phyloP scores from a whole-genome alignment of 2,888 invertebrate genomes.

The Perizoma flavofasciatum region DNA sequence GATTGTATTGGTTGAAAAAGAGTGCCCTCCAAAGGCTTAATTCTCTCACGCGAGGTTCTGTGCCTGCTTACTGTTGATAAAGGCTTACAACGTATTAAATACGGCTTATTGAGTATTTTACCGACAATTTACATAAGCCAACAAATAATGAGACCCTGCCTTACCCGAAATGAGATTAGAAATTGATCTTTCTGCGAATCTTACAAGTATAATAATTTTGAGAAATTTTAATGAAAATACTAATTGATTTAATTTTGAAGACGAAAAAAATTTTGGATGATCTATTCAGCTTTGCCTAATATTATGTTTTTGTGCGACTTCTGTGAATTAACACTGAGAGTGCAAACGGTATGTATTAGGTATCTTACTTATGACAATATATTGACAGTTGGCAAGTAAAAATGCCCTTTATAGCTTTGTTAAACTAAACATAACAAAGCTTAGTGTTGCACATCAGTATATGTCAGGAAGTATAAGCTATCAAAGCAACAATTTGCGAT shows the following conservation, averaged over 20 bases:
- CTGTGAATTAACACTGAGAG: too few relatives aligned
- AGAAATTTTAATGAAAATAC: constrained; percentile 18
- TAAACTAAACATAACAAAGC: too few relatives aligned
- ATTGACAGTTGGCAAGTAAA: too few relatives aligned
- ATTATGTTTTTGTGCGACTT: too few relatives aligned
- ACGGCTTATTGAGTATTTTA: constrained; percentile 69
- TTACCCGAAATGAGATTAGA: constrained; percentile 51
- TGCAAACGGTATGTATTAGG: too few relatives aligned
- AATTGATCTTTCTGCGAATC: constrained; percentile 41
- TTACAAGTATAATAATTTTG: constrained; percentile 19
- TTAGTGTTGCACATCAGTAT: background rate
- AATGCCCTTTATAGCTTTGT: too few relatives aligned
- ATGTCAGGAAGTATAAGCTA: too few relatives aligned
- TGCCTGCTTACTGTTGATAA: constrained; percentile 69
- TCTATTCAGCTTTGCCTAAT: too few relatives aligned
- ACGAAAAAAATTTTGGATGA: too few relatives aligned
- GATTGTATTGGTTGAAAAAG: background rate
- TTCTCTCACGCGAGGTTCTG: constrained; percentile 41
- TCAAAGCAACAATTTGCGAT: constrained; percentile 19
- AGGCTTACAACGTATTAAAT: constrained; percentile 67
- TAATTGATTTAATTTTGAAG: background rate
- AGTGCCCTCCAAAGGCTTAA: constrained; percentile 21
- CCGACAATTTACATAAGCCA: constrained; percentile 66
- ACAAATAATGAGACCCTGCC: constrained; percentile 59
- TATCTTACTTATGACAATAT: too few relatives aligned